Conservation (phyloP, 2,113 vertebrate genomes). For the Xiphophorus couchianus region DNA sequence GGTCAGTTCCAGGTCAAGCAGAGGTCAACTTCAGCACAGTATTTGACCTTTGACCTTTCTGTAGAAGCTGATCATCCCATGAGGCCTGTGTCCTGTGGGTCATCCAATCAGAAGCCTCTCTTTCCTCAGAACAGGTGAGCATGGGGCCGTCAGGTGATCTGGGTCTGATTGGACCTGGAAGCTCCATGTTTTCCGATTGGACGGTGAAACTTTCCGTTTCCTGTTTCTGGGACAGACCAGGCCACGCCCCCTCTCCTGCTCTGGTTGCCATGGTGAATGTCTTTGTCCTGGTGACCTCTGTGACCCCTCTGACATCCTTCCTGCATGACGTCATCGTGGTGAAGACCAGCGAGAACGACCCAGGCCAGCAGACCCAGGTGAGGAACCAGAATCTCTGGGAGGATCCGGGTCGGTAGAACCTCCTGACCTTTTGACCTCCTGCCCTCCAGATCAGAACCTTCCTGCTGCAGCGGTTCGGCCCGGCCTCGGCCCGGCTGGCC, state of each 20-base stretch:
- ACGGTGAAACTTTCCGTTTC: background rate
- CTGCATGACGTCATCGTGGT: conserved; percentile 85
- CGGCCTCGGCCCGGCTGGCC: conserved; percentile 78
- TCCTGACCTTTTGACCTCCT: background rate
- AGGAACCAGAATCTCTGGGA: background rate
- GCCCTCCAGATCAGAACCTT: conserved; percentile 83
- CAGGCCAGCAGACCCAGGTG: conserved; percentile 85
- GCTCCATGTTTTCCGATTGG: too few species aligned
- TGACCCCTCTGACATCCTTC: conserved; percentile 88
- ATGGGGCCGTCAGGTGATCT: background rate
- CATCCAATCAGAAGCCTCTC: conserved; percentile 27
- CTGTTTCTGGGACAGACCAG: conserved; percentile 21
- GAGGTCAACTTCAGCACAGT: background rate
- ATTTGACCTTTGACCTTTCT: background rate
- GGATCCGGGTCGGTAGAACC: too few species aligned
- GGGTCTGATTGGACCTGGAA: background rate
- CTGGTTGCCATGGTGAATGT: conserved; percentile 86
- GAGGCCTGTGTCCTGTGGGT: conserved; percentile 77
- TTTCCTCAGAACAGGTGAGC: conserved; percentile 45
- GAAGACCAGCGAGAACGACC: conserved; percentile 78
- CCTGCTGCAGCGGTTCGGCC: conserved; percentile 84
- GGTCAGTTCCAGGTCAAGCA: conserved; percentile 29
- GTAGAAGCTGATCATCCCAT: conserved; percentile 69
- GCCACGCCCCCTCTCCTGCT: conserved; percentile 59
- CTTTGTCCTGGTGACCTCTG: conserved; percentile 91